These are phyloP conservation scores for Ochotona princeps DNA, from an alignment of 2,113 vertebrate genomes.

Conservation along the genomic window DNA sequence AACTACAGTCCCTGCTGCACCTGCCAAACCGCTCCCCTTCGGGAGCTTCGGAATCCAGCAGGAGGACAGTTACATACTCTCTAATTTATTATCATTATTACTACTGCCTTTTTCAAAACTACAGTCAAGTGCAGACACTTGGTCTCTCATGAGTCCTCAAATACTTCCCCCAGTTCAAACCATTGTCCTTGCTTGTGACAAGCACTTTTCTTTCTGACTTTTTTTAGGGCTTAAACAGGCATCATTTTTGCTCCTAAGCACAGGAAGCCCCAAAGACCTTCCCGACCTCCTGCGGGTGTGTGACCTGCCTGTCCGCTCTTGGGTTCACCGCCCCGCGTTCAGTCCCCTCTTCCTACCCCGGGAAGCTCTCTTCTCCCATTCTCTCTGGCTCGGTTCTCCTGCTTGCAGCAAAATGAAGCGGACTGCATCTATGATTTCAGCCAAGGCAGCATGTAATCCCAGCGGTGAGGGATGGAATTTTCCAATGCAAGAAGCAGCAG, in stretches of 20 bases:
- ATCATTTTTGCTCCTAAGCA: slow-evolving; percentile 19
- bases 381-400: slow-evolving; percentile 56
- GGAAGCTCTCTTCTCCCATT: slow-evolving; percentile 45
- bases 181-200: background rate
- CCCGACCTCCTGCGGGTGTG: slow-evolving; percentile 41
- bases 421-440: slow-evolving; percentile 61
- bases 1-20: rapidly evolving
- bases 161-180: background rate
- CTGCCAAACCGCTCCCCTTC: too few species aligned
- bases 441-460: slow-evolving; percentile 67
- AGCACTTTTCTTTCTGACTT: background rate
- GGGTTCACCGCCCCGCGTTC: slow-evolving; percentile 59
- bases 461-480: slow-evolving; percentile 73
- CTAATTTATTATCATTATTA: too few species aligned
- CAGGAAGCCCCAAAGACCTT: slow-evolving; percentile 7
- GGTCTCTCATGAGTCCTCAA: background rate
- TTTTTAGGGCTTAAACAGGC: background rate
- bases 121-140: background rate
- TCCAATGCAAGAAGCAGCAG: slow-evolving; percentile 58
- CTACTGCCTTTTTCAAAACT: background rate
- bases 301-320: slow-evolving; percentile 45
- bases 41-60: rapidly evolving
- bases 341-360: slow-evolving; percentile 50
- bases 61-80: background rate
- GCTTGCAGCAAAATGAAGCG: slow-evolving; percentile 56